phyloP scores from a whole-genome alignment of 2,113 vertebrate genomes.

The Plecturocebus donacophilus region DNA sequence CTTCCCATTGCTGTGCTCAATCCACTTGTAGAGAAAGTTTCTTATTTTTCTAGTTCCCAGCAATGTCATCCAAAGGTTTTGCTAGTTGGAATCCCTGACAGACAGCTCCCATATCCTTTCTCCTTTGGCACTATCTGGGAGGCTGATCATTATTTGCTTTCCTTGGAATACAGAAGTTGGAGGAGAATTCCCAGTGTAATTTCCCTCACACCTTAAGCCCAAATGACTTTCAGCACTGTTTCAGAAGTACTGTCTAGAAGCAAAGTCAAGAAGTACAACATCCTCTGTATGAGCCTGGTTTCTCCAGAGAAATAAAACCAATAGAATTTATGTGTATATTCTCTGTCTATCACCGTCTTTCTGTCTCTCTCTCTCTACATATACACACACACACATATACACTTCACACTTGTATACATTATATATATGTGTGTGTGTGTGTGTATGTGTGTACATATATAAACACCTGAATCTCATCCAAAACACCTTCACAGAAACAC shows the following conservation, averaged over 20 bases:
- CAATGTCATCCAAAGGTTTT: background rate
- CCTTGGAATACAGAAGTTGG: background rate
- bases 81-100: background rate
- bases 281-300: background rate
- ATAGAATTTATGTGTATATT: background rate
- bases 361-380: background rate
- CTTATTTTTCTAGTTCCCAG: background rate
- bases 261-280: background rate
- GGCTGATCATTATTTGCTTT: background rate
- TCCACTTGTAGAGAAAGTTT: background rate
- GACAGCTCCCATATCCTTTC: background rate
- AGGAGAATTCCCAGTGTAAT: background rate
- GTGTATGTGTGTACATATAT: background rate
- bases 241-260: background rate
- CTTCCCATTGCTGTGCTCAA: background rate
- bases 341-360: background rate
- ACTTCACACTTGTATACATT: background rate
- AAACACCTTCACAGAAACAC: background rate
- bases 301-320: background rate
- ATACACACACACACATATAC: too few species aligned
- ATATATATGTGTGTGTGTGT: too few species aligned
- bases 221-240: background rate
- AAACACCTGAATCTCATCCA: background rate
- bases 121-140: background rate
- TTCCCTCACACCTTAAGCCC: background rate